Evolutionary conservation across 2,888 invertebrate species (phyloP).

Genomic region (Endomychus coccineus): DNA sequence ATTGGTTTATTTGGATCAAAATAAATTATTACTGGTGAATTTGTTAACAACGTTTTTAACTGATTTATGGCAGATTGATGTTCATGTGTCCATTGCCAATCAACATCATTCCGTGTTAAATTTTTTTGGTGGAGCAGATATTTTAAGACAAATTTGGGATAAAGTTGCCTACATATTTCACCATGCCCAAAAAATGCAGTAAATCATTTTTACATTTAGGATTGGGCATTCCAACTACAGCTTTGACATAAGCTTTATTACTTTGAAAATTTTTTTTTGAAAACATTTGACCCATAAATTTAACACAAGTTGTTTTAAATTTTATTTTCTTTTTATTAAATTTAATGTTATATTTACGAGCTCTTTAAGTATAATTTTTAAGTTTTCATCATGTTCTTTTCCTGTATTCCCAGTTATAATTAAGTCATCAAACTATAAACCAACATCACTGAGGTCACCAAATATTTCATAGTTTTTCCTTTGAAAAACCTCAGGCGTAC

Average conservation of each 20-base stretch:
- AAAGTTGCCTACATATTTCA: slow-evolving; percentile 13
- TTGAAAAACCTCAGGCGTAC: too few species aligned
- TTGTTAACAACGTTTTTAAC: slow-evolving; percentile 10
- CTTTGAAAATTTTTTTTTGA: slow-evolving; percentile 17
- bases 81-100: slow-evolving; percentile 11
- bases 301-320: too few species aligned
- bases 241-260: slow-evolving; percentile 18
- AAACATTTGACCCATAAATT: slow-evolving; percentile 20
- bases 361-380: too few species aligned
- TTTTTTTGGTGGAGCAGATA: too few species aligned
- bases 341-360: too few species aligned
- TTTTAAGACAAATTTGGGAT: slow-evolving; percentile 12
- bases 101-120: slow-evolving; percentile 6
- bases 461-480: too few species aligned
- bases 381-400: too few species aligned
- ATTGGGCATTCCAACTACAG: slow-evolving; percentile 20
- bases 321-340: too few species aligned
- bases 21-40: slow-evolving; percentile 10
- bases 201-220: slow-evolving; percentile 21
- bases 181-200: slow-evolving; percentile 17
- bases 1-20: slow-evolving; percentile 10
- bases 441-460: too few species aligned
- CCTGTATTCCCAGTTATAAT: too few species aligned
- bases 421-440: too few species aligned
- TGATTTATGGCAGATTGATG: slow-evolving; percentile 9